Base-by-base conservation (phyloP, 2,113 vertebrate species). In the Sylvilagus bachmani region DNA sequence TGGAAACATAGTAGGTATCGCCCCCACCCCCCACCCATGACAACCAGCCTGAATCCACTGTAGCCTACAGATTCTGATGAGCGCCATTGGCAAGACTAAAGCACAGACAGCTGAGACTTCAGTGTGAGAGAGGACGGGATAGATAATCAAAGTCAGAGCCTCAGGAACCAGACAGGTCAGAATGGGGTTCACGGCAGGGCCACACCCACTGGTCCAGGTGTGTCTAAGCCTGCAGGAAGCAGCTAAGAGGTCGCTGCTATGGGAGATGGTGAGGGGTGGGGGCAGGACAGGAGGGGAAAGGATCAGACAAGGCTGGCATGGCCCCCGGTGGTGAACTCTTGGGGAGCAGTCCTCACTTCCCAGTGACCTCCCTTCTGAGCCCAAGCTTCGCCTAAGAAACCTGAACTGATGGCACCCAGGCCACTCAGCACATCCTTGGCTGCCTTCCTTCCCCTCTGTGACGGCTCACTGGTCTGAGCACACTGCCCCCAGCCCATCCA, bases 391-490 rank as follows among this genome's bases (percentile, higher is more conserved):
- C 44, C 69, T 49, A 0, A 44, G 1, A 49, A 66, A 44, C 19
- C 4, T 16, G 33, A 2, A 27, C 58, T 17, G 58, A 44, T 3
- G 64, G 86, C 29, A 31, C 38, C 22, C 21, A 8, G 0, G 0
- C 82, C 14, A 12, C 66, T 74, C 61, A 4, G 21, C 49, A 14
- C 0, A 10, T 19, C n/a, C 44, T 73, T 27, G 29, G 3, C 53
- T 31, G 0, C 53, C 70, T 36, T 4, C 17, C 25, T 87, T 81
- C 55, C 31, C 22, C 49, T 88, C 22, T 0, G 0, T 29, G 70
- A 87, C 95, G 97, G 98, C 97, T 98, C 97, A 86, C 51, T 89
- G 86, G 95, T 90, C 96, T 97, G 92, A 97, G 94, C 92, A 91
- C 6, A 1, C 36, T 44, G 44, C 78, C 67, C 93, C 97, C 96